Evolutionary conservation across 2,888 invertebrate species (phyloP), one percentile per base, ranked within the genome.

Genomic region (Troides oblongomaculatus): DNA sequence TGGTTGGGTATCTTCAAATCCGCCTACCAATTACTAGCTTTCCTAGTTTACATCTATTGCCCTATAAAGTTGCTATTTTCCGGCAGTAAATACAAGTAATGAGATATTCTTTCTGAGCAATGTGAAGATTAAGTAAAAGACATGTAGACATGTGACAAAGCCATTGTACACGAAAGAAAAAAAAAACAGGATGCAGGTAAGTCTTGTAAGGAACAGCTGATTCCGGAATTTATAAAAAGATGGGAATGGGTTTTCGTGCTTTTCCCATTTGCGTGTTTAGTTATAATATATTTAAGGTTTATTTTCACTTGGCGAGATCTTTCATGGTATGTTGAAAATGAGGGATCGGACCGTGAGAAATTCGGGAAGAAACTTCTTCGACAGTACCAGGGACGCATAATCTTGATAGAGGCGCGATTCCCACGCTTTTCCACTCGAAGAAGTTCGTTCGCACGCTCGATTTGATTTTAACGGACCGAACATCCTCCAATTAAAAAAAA

Each of bases 301-400:
- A 79, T 43, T 78, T 76, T 79, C 39, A 46, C 43, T 43, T 72
- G 23, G 10, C 66, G 4, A 53, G 17, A 56, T 72, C 72, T 74
- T 78, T 81, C 79, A 78, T 83, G 80, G 83, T 84, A 85, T 84
- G 84, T 82, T 84, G 85, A 85, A 86, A 87, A 80, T 78, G 84
- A 84, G 53, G 53, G 82, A 84, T 84, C 81, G 77, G 84, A 92
- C 84, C 92, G 92, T 92, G 92, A 92, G 92, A 92, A 92, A 89
- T 91, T 91, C 89, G 88, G 91, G 90, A 90, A 89, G 86, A 86
- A 90, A 90, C 88, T 88, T 90, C 91, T 92, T 90, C 87, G 82
- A 79, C 80, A 75, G 69, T 88, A 92, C 91, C 79, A 91, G 92
- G 92, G 79, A 70, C 68, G 67, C 84, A 92, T 85, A 76, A 73